Conservation (phyloP, 2,888 invertebrate genomes). For the Seira ritae region DNA sequence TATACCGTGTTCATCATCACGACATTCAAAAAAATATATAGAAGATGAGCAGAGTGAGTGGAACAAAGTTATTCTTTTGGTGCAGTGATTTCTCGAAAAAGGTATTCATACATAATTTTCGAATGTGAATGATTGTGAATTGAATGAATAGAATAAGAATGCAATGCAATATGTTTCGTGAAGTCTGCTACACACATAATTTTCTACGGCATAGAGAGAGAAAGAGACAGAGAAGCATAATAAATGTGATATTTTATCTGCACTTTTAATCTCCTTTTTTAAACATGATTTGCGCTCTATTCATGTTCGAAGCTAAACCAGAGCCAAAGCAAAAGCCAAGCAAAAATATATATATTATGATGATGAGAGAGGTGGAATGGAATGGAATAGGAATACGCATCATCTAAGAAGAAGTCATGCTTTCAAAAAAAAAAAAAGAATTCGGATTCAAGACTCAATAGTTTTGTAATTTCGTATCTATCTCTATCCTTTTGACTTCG, state of each 20-base stretch:
- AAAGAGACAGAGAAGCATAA: slow-evolving; percentile 37
- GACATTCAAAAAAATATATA: background rate
- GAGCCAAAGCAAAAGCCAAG: background rate
- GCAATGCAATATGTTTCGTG: slow-evolving; percentile 4
- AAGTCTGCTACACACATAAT: slow-evolving; percentile 4
- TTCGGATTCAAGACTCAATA: too few species aligned
- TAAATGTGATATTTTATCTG: slow-evolving; percentile 65
- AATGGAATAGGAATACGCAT: background rate
- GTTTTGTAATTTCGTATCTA: too few species aligned
- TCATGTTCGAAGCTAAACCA: slow-evolving; percentile 35
- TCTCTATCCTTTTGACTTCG: slow-evolving; percentile 5
- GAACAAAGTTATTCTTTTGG: background rate
- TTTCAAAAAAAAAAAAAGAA: too few species aligned
- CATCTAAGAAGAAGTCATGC: too few species aligned
- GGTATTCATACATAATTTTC: too few species aligned
- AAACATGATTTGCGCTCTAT: slow-evolving; percentile 65
- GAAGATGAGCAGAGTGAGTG: background rate
- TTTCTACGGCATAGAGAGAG: background rate
- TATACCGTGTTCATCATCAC: background rate
- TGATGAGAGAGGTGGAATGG: background rate
- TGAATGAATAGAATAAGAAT: too few species aligned
- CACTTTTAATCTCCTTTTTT: slow-evolving; percentile 55
- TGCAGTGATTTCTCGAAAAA: too few species aligned
- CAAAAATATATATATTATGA: background rate
- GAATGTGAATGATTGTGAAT: too few species aligned